These are phyloP conservation scores for Abrostola tripartita DNA, from an alignment of 2,888 invertebrate genomes.

Conservation along the genomic window DNA sequence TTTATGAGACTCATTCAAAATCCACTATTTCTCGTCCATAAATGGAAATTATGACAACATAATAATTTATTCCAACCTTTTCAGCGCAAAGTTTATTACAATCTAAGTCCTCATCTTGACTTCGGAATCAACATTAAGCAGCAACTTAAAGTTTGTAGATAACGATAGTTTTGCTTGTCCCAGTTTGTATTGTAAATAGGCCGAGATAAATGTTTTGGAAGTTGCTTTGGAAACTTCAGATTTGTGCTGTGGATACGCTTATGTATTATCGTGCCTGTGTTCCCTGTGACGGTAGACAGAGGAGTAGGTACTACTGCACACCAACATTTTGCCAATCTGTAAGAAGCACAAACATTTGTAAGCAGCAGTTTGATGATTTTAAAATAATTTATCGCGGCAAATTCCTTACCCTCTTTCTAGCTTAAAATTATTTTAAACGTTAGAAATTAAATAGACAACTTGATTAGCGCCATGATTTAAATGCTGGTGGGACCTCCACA, in stretches of 20 bases:
- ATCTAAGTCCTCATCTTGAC: constrained; percentile 25
- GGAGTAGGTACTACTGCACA: no score
- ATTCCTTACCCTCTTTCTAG: no score
- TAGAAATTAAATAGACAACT: no score
- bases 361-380: no score
- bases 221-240: constrained; percentile 30
- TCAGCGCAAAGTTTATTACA: constrained; percentile 11
- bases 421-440: no score
- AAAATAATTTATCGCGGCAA: no score
- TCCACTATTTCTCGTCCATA: not conserved
- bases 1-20: not conserved
- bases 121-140: constrained; percentile 25
- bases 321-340: no score
- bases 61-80: constrained; percentile 6
- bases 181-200: constrained; percentile 46
- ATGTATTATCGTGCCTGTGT: constrained; percentile 3
- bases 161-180: constrained; percentile 35
- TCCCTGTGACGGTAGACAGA: no score
- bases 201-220: constrained; percentile 37
- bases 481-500: no score
- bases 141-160: constrained; percentile 44
- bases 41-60: not conserved
- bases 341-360: no score
- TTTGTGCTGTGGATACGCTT: constrained; percentile 16
- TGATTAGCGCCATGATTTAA: no score